Evolutionary conservation across 2,797 vertebrate species (phyloP), one percentile per base, ranked within the genome.

Genomic region (Rhinogobio ventralis): DNA sequence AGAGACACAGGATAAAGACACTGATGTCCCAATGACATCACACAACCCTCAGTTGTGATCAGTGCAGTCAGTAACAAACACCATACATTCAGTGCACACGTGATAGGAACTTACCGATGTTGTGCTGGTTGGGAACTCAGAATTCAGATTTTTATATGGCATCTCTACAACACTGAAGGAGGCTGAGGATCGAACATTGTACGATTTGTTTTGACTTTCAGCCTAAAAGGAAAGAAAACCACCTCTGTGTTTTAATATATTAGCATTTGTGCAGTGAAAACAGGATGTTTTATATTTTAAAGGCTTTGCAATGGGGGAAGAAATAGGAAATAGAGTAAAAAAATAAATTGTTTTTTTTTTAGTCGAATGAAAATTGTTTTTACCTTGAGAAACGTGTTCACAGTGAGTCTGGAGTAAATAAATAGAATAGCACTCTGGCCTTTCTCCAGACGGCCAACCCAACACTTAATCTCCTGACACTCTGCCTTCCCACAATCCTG

Each of bases 201-300:
- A 99, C 0, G 98, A 99, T 5, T 95, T 96, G 85, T 99, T 99
- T 94, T 97, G 97, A 84, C 96, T 97, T 91, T 98, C 96, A 15
- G 95, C 91, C 96, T 98, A 90, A 7, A 39, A 25, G 57, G 78
- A 86, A 88, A 60, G 20, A 87, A 83, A 83, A 86, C 45, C 30
- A 69, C 23, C 7, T 7, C 10, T 15, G 17, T 30, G 15, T 66
- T 51, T 57, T 84, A n/a, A 55, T 45, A 7, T 30, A n/a, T 23
- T 51, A 67, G 14, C 14, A 25, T 28, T 7, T 42, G 4, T 15
- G 23, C 6, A 45, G 33, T 30, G n/a, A 67, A 72, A 25, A 60
- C 23, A 25, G 4, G 7, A 55, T 68, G 30, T 66, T 39, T 20
- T 39, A 30, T 2, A 28, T 30, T 5, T 20, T 64, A 11, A 62